Conservation (phyloP, 1,140 invertebrate species). For the Leptinotarsa texana region DNA sequence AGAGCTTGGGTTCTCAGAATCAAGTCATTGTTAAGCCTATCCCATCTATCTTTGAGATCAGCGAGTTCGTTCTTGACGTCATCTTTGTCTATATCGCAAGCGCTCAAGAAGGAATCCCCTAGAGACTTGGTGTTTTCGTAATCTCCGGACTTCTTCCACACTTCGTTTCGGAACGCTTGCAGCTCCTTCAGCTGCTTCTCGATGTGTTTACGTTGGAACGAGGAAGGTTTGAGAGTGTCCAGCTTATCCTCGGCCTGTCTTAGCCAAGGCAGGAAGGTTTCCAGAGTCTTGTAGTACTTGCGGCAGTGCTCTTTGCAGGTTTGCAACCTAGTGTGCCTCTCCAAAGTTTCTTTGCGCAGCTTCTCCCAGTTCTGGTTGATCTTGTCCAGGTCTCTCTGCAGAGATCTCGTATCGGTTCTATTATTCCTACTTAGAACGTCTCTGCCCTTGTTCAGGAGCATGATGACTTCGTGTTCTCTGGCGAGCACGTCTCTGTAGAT, state of each 20-base stretch:
- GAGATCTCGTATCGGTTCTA: slow-evolving; percentile 60
- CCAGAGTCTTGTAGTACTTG: slow-evolving; percentile 83
- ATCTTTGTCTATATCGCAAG: slow-evolving; percentile 90
- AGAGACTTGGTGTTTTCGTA: slow-evolving; percentile 84
- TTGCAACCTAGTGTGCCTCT: slow-evolving; percentile 81
- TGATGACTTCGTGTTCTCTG: slow-evolving; percentile 91
- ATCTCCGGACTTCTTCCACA: slow-evolving; percentile 88
- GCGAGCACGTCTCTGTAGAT: slow-evolving; percentile 85
- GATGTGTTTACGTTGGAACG: slow-evolving; percentile 82
- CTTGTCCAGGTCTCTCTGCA: slow-evolving; percentile 77
- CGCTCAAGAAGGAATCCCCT: slow-evolving; percentile 82
- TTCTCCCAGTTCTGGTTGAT: slow-evolving; percentile 90
- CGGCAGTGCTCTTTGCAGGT: slow-evolving; percentile 88
- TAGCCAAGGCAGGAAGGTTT: slow-evolving; percentile 87
- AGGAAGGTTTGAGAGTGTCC: slow-evolving; percentile 75
- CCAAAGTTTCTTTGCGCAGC: slow-evolving; percentile 81
- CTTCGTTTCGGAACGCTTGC: slow-evolving; percentile 87
- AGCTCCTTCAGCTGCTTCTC: slow-evolving; percentile 89
- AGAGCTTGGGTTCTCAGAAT: slow-evolving; percentile 71
- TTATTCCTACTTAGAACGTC: slow-evolving; percentile 69
- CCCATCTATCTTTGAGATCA: slow-evolving; percentile 85
- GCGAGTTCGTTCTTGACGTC: slow-evolving; percentile 81
- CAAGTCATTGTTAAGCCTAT: slow-evolving; percentile 82
- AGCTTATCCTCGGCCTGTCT: slow-evolving; percentile 84
- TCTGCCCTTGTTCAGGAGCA: slow-evolving; percentile 89